Conservation (phyloP, 2,888 invertebrate genomes). For the Drosophila mettleri region DNA sequence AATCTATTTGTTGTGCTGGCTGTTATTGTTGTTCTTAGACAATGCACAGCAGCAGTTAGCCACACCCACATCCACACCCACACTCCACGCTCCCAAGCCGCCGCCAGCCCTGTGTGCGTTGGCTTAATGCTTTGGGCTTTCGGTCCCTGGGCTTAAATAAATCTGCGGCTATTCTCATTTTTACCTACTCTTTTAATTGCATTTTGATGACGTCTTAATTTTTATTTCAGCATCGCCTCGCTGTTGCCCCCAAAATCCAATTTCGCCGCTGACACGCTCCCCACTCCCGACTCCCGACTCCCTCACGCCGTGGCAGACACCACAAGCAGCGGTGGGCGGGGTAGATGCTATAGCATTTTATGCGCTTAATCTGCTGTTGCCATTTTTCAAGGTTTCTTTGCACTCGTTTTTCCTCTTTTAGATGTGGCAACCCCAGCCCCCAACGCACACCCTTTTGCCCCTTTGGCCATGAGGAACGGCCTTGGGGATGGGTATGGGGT, state of each 20-base stretch:
- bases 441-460: background rate
- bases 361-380: slow-evolving; percentile 79
- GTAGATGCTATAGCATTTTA: slow-evolving; percentile 51
- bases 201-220: slow-evolving; percentile 81
- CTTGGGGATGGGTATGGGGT: too few relatives aligned
- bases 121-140: slow-evolving; percentile 38
- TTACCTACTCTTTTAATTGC: slow-evolving; percentile 79
- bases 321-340: background rate
- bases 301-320: slow-evolving; percentile 5
- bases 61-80: too few relatives aligned
- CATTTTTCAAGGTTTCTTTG: slow-evolving; percentile 69
- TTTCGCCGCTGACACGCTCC: slow-evolving; percentile 17
- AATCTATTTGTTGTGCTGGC: slow-evolving; percentile 73
- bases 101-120: background rate
- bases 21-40: slow-evolving; percentile 52
- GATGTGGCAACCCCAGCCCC: background rate
- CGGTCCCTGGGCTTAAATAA: slow-evolving; percentile 64
- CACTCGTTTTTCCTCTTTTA: slow-evolving; percentile 19
- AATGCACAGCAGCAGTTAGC: slow-evolving; percentile 47
- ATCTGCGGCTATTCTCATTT: slow-evolving; percentile 75
- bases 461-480: background rate
- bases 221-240: slow-evolving; percentile 63
- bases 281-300: background rate
- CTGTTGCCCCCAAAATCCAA: slow-evolving; percentile 14
- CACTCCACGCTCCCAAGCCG: background rate